Conservation (phyloP, 2,797 vertebrate species). For the Sciaenops ocellatus region DNA sequence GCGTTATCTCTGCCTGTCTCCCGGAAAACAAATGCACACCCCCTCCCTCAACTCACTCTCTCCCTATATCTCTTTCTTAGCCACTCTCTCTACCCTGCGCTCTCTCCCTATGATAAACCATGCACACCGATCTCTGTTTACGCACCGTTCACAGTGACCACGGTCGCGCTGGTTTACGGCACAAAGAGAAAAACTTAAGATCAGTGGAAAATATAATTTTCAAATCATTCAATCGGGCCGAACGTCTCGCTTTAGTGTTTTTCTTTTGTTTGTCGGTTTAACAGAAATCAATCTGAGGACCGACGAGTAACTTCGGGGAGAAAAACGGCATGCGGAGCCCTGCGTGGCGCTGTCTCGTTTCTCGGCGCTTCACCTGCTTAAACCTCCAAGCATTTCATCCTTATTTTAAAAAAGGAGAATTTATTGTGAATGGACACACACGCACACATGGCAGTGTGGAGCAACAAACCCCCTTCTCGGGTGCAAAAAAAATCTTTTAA, state of each 20-base stretch:
- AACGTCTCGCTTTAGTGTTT: not conserved
- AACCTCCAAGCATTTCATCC: not conserved
- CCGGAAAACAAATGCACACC: slow-evolving; percentile 58
- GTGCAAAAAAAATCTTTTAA: slow-evolving; percentile 2
- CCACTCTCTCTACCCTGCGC: not conserved
- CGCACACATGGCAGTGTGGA: not conserved
- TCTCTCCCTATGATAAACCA: not conserved
- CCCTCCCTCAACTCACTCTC: slow-evolving; percentile 2
- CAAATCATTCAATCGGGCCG: not conserved
- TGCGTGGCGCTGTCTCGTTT: slow-evolving; percentile 3
- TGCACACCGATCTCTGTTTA: slow-evolving; percentile 46
- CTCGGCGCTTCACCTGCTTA: not conserved
- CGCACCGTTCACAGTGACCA: slow-evolving; percentile 21
- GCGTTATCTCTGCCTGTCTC: slow-evolving; percentile 51
- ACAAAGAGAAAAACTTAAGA: slow-evolving; percentile 16
- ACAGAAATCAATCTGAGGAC: slow-evolving; percentile 3
- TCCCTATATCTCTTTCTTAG: not conserved
- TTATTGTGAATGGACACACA: slow-evolving; percentile 13
- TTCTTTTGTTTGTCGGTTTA: not conserved
- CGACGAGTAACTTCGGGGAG: slow-evolving; percentile 40
- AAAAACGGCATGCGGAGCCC: slow-evolving; percentile 4
- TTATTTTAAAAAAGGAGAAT: not conserved
- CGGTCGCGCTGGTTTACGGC: not conserved
- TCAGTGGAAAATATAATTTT: not conserved
- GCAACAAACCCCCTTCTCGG: not conserved